Percentiles rank a stretch among this genome's conserved stretches.
Conservation (phyloP, 2,888 invertebrate genomes). For the Rambutsinella grinnellia region DNA sequence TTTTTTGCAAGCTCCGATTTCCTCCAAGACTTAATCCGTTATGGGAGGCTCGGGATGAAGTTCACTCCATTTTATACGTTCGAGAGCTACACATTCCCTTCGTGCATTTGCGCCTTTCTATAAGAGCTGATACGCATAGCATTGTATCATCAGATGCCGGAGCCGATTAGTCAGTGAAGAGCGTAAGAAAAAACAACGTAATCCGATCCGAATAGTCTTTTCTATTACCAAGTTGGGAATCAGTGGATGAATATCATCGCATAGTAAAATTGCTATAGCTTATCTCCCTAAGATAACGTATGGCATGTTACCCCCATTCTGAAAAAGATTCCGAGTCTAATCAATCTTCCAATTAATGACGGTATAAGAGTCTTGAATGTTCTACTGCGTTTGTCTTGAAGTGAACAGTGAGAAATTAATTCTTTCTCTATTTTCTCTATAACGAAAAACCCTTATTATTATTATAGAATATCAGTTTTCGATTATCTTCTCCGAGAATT, state of each 20-base stretch:
- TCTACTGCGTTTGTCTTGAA: not conserved
- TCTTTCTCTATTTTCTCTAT: not conserved
- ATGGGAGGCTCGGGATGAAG: slow-evolving; percentile 38
- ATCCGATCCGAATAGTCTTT: not conserved
- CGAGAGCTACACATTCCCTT: slow-evolving; percentile 50
- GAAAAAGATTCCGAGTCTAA: not conserved
- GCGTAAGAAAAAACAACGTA: not conserved
- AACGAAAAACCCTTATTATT: not conserved
- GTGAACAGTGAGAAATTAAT: not conserved
- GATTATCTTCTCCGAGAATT: not conserved
- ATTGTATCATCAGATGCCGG: slow-evolving; percentile 9
- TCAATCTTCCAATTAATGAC: not conserved
- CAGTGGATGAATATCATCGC: not conserved
- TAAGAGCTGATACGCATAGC: not conserved
- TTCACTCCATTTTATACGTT: slow-evolving; percentile 53
- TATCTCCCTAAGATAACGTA: not conserved
- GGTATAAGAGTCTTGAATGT: not conserved
- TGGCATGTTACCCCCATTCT: not conserved
- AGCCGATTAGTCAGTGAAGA: not conserved
- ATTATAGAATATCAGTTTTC: not conserved
- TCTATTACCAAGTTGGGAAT: slow-evolving; percentile 3
- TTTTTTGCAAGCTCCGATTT: slow-evolving; percentile 21
- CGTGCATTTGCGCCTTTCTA: slow-evolving; percentile 29
- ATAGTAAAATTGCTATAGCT: not conserved
- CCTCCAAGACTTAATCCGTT: slow-evolving; percentile 34